phyloP scores from a whole-genome alignment of 1,140 invertebrate genomes.

The Drosophila kohkoa region DNA sequence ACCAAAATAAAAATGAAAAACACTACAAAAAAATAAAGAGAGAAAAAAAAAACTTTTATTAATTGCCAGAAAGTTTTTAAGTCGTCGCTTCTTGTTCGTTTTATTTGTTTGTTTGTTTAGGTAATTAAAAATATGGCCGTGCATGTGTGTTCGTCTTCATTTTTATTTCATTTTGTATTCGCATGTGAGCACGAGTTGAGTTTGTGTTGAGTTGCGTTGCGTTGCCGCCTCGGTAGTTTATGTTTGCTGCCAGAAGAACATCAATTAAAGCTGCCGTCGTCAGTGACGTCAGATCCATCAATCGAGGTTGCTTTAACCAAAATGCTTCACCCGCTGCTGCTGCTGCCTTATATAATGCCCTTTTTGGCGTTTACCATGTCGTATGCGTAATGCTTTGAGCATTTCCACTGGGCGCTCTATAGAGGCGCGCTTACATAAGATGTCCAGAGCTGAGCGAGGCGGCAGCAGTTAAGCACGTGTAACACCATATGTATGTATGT shows the following conservation, averaged over 20 bases:
- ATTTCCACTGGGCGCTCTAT: constrained; percentile 11
- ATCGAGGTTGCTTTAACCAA: constrained; percentile 15
- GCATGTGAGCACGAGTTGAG: constrained; percentile 1
- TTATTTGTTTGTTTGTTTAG: constrained; percentile 78
- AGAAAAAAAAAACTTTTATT: constrained; percentile 64
- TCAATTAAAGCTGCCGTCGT: constrained; percentile 38
- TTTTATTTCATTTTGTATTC: constrained; percentile 11
- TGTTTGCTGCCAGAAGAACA: constrained; percentile 22
- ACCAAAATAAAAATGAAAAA: constrained; percentile 44
- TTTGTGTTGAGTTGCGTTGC: not conserved
- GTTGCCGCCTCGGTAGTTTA: constrained; percentile 19
- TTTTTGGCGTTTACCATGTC: constrained; percentile 33
- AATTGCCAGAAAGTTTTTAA: constrained; percentile 67
- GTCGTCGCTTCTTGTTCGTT: constrained; percentile 45
- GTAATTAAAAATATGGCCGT: constrained; percentile 76
- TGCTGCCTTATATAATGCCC: constrained; percentile 37
- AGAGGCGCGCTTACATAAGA: constrained; percentile 44
- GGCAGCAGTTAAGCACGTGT: constrained; percentile 58
- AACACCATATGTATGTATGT: constrained; percentile 22
- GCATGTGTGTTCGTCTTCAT: constrained; percentile 26
- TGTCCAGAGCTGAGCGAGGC: constrained; percentile 23
- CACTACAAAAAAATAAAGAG: constrained; percentile 14
- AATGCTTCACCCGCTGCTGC: not conserved
- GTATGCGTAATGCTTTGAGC: constrained; percentile 47
- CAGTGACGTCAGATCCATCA: constrained; percentile 54